Conservation (phyloP, 2,113 vertebrate genomes). For the Pheucticus melanocephalus region DNA sequence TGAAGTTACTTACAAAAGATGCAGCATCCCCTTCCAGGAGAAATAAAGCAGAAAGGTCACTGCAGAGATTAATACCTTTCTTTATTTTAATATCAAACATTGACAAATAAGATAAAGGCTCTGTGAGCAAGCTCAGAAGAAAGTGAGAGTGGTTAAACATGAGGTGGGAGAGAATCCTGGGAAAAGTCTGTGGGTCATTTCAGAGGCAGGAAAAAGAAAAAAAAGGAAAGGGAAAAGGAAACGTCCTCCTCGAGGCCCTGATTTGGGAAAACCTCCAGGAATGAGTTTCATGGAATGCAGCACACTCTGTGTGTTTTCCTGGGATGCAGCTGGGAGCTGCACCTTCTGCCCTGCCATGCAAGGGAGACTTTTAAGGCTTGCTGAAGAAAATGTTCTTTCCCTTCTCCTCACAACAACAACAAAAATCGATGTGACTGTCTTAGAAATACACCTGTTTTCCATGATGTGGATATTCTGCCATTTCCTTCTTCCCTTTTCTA, state of each 20-base stretch:
- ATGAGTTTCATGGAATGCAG: background rate
- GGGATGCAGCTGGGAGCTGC: background rate
- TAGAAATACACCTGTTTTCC: background rate
- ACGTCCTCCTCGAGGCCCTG: background rate
- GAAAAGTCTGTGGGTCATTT: background rate
- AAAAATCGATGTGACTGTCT: background rate
- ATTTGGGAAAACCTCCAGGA: background rate
- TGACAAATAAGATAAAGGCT: constrained; percentile 70
- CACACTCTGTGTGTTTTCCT: background rate
- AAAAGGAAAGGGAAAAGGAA: background rate
- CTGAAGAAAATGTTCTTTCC: background rate
- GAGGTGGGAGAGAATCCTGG: background rate
- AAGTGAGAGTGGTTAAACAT: constrained; percentile 33
- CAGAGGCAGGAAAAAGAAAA: background rate
- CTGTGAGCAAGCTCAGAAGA: constrained; percentile 40
- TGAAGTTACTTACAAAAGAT: constrained; percentile 73
- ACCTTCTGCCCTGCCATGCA: background rate
- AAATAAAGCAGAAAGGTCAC: constrained; percentile 71
- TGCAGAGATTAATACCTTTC: constrained; percentile 68
- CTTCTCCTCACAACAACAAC: background rate
- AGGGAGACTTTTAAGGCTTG: background rate
- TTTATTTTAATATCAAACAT: constrained; percentile 76
- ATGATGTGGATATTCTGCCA: background rate
- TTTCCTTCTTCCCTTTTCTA: background rate
- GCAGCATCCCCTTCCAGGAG: constrained; percentile 53